These are phyloP conservation scores for Danaus melanippus DNA, from an alignment of 1,140 invertebrate species.

Conservation along the genomic window DNA sequence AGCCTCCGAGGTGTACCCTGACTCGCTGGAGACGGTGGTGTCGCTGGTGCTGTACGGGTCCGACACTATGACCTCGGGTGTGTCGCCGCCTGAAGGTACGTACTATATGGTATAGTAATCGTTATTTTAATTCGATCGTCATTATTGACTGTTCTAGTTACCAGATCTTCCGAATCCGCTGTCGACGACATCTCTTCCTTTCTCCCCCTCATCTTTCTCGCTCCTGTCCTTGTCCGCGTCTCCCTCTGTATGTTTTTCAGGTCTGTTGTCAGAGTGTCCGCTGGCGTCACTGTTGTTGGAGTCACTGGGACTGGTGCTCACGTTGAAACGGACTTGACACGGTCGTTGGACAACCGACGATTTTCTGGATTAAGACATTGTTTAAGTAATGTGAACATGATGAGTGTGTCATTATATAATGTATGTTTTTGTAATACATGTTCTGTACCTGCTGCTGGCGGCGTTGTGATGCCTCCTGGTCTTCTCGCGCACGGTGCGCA, in stretches of 20 bases:
- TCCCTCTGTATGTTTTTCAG: conserved; percentile 11
- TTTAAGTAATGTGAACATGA: neutral
- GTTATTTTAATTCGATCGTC: too few relatives aligned
- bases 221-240: conserved; percentile 2
- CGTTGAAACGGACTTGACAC: conserved; percentile 43
- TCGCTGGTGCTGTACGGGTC: conserved; percentile 34
- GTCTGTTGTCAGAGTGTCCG: conserved; percentile 25
- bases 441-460: conserved; percentile 30
- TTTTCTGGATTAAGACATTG: conserved; percentile 22
- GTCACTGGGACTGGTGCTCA: conserved; percentile 36
- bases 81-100: conserved; percentile 15
- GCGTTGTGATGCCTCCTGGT: conserved; percentile 20
- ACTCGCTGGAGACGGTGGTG: conserved; percentile 32
- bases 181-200: conserved; percentile 26
- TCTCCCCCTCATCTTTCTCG: conserved; percentile 3
- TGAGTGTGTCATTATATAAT: too few relatives aligned
- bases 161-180: conserved; percentile 27
- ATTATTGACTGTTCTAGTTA: conserved; percentile 4
- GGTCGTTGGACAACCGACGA: conserved; percentile 27
- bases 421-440: neutral
- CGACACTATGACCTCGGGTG: conserved; percentile 35
- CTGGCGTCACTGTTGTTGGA: conserved; percentile 51
- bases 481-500: conserved; percentile 52
- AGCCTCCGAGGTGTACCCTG: conserved; percentile 29
- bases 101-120: too few relatives aligned